Conservation (phyloP, 1,140 invertebrate species). For the Acyrthosiphon pisum region DNA sequence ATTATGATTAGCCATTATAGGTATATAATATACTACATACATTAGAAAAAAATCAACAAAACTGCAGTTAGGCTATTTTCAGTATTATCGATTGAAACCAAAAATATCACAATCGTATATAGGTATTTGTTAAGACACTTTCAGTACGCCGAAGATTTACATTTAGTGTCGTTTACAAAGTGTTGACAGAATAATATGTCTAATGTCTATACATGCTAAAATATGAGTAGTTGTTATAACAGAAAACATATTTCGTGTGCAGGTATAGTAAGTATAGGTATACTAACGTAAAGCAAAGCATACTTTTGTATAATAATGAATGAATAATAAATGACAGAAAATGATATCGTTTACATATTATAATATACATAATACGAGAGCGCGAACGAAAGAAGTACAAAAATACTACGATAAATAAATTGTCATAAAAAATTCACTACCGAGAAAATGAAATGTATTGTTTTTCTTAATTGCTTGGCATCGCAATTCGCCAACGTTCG, state of each 20-base stretch:
- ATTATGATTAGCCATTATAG: neutral
- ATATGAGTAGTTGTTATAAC: neutral
- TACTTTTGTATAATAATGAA: constrained; percentile 12
- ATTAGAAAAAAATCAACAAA: neutral
- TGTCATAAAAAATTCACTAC: neutral
- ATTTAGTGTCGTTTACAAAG: neutral
- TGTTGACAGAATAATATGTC: neutral
- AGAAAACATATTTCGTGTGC: neutral
- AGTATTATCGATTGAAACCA: neutral
- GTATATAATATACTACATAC: neutral
- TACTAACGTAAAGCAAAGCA: neutral
- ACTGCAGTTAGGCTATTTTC: neutral
- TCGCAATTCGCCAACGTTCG: neutral
- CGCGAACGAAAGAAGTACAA: neutral
- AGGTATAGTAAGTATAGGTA: neutral
- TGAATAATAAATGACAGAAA: constrained; percentile 30
- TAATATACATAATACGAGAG: neutral
- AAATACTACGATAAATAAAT: neutral
- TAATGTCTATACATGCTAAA: neutral
- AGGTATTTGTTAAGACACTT: neutral
- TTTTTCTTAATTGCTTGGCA: neutral
- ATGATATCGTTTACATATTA: neutral
- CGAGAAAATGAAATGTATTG: neutral
- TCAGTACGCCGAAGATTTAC: neutral
- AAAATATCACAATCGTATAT: neutral